Evolutionary conservation across 2,797 vertebrate genomes (phyloP).

Genomic region (Gadopsis bispinosus): DNA sequence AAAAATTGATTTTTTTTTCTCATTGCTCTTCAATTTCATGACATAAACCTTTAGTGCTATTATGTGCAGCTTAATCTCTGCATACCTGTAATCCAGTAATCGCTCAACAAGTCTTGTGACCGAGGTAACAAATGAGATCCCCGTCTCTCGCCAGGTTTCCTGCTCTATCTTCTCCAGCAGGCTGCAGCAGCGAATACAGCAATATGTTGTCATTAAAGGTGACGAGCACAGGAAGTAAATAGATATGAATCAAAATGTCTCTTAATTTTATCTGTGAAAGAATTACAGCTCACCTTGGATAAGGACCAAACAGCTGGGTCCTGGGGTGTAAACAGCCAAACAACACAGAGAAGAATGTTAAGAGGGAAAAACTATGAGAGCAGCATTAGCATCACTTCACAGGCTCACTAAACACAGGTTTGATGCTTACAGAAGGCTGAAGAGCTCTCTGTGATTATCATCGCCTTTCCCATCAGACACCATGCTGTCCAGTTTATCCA

Average conservation of each 20-base stretch:
- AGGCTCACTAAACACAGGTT: slow-evolving; percentile 33
- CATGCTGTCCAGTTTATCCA: slow-evolving; percentile 98
- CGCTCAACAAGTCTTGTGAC: slow-evolving; percentile 98
- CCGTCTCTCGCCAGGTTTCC: slow-evolving; percentile 98
- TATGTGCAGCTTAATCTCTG: not conserved
- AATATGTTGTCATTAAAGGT: slow-evolving; percentile 7
- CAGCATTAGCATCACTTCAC: slow-evolving; percentile 45
- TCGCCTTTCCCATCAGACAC: slow-evolving; percentile 98
- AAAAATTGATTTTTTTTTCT: not conserved
- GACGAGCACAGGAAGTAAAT: not conserved
- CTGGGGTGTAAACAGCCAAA: slow-evolving; percentile 74
- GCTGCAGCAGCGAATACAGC: slow-evolving; percentile 76
- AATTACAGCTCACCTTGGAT: slow-evolving; percentile 90
- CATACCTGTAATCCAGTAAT: slow-evolving; percentile 96
- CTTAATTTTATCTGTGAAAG: not conserved
- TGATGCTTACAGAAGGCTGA: slow-evolving; percentile 94
- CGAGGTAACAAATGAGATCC: slow-evolving; percentile 96
- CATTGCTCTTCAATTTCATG: not conserved
- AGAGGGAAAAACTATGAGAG: slow-evolving; percentile 68
- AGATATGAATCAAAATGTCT: slow-evolving; percentile 28
- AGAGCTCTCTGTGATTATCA: slow-evolving; percentile 98
- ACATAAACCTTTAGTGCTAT: not conserved
- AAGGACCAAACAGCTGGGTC: slow-evolving; percentile 98
- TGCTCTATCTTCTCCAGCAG: slow-evolving; percentile 98
- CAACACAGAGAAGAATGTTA: slow-evolving; percentile 47